Evolutionary conservation across 2,888 invertebrate species (phyloP).

Genomic region (Cyclophora albipunctata): DNA sequence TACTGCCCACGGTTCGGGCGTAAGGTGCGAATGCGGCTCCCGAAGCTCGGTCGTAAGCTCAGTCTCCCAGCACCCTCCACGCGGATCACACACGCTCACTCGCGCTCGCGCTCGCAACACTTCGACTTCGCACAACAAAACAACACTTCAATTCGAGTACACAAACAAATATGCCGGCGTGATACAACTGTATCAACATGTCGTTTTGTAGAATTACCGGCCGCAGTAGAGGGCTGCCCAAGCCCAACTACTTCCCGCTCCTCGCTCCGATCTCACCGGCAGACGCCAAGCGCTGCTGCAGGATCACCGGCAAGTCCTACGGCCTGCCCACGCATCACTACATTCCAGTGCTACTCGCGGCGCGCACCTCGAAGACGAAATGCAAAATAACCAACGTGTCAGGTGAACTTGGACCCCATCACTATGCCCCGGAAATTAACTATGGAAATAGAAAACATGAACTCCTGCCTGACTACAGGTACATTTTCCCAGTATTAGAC

Average conservation of each 20-base stretch:
- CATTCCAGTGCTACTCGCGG: conserved; percentile 82
- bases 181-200: conserved; percentile 54
- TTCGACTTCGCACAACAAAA: conserved; percentile 33
- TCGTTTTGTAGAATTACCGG: conserved; percentile 89
- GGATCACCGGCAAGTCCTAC: conserved; percentile 86
- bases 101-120: conserved; percentile 34
- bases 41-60: conserved; percentile 37
- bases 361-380: conserved; percentile 65
- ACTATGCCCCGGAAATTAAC: conserved; percentile 74
- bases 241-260: conserved; percentile 88
- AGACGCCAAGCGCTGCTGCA: conserved; percentile 86
- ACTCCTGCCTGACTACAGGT: conserved; percentile 80
- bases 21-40: conserved; percentile 60
- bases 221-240: conserved; percentile 84
- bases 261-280: conserved; percentile 87
- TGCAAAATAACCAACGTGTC: conserved; percentile 80
- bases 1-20: conserved; percentile 66
- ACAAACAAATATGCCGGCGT: conserved; percentile 63
- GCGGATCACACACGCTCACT: conserved; percentile 44
- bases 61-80: conserved; percentile 54
- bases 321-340: conserved; percentile 85
- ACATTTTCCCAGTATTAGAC: conserved; percentile 83
- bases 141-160: conserved; percentile 16
- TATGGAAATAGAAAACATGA: conserved; percentile 82
- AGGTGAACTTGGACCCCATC: conserved; percentile 77